phyloP scores from a whole-genome alignment of 2,113 vertebrate species.

The Diglossa brunneiventris region DNA sequence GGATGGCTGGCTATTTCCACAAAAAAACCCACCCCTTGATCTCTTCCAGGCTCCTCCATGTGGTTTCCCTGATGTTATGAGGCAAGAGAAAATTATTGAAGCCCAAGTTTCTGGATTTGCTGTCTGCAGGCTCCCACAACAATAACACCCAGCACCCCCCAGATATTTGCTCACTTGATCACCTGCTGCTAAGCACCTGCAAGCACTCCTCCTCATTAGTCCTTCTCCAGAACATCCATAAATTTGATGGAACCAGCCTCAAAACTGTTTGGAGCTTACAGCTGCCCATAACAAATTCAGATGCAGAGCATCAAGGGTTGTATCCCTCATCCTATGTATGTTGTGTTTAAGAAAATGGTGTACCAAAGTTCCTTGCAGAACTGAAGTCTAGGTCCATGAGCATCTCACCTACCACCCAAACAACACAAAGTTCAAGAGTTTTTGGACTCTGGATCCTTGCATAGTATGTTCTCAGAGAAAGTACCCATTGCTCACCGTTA shows the following conservation, averaged over 20 bases:
- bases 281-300: not conserved
- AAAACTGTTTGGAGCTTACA: not conserved
- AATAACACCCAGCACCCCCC: not conserved
- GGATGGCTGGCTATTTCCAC: not conserved
- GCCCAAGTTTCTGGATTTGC: not conserved
- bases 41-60: not conserved
- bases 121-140: not conserved
- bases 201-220: not conserved
- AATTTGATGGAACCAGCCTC: not conserved
- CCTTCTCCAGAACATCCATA: not conserved
- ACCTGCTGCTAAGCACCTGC: not conserved
- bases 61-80: not conserved
- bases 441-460: not conserved
- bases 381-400: not conserved
- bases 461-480: not conserved
- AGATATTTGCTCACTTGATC: not conserved
- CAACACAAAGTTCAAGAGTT: not conserved
- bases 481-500: not conserved
- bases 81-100: not conserved
- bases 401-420: not conserved
- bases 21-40: not conserved
- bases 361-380: not conserved
- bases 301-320: not conserved
- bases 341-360: no score
- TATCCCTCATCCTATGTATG: not conserved